A percentile compares a stretch with the other conserved stretches of the same genome.
Evolutionary conservation across 2,888 invertebrate species (phyloP).

Genomic region (Microctonus hyperodae): DNA sequence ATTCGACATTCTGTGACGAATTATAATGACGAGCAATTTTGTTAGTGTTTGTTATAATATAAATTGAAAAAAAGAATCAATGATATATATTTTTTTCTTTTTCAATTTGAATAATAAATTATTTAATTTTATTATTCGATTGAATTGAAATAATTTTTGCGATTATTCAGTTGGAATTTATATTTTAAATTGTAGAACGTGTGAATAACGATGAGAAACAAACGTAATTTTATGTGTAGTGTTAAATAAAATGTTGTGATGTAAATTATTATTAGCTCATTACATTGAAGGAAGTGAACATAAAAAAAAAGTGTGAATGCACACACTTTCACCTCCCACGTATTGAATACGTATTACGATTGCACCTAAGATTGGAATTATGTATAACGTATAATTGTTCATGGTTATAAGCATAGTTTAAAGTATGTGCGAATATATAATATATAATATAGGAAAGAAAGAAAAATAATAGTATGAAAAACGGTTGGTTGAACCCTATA

Average conservation of each 20-base stretch:
- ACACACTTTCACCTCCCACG: constrained; percentile 22
- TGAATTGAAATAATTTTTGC: no score
- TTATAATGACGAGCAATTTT: constrained; percentile 29
- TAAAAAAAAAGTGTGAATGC: neutral
- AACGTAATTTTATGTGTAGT: constrained; percentile 4
- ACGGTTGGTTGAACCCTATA: neutral
- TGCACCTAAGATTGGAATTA: neutral
- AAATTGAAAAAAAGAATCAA: no score
- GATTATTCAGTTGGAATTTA: neutral
- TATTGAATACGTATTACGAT: neutral
- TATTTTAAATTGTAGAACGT: constrained; percentile 1
- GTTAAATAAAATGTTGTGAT: constrained; percentile 1
- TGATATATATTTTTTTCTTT: no score
- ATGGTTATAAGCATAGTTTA: neutral
- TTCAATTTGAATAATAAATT: neutral
- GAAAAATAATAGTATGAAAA: neutral
- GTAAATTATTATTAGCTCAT: constrained; percentile 14
- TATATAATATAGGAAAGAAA: neutral
- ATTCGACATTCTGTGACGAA: constrained; percentile 46
- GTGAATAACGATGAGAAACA: constrained; percentile 1
- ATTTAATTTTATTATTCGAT: neutral
- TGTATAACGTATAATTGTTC: neutral
- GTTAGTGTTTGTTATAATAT: no score
- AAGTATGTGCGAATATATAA: neutral
- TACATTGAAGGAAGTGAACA: neutral